These are phyloP conservation scores for Vespertilio murinus DNA, from an alignment of 2,797 vertebrate genomes.

Conservation along the genomic window DNA sequence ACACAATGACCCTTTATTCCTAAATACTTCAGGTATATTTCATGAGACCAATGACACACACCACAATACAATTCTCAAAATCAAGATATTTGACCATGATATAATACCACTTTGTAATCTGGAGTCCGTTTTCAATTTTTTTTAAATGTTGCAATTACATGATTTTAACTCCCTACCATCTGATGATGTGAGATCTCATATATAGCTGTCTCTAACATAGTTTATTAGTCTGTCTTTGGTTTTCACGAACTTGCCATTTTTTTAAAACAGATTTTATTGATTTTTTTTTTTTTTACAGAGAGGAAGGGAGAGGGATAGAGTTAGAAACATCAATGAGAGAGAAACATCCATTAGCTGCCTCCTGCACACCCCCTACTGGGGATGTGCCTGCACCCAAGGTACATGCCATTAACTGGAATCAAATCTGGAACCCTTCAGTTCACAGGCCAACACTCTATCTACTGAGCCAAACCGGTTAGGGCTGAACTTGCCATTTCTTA, in stretches of 20 bases:
- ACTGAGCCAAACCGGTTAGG: no score
- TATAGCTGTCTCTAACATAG: background rate
- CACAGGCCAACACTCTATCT: no score
- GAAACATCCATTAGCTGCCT: no score
- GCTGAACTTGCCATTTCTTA: slow-evolving; percentile 8
- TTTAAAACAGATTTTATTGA: no score
- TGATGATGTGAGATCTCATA: background rate
- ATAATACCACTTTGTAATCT: background rate
- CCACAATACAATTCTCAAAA: background rate
- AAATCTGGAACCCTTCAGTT: no score
- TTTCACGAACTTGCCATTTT: slow-evolving; percentile 1
- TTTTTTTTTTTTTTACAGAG: no score
- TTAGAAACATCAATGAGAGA: no score
- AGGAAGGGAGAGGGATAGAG: no score
- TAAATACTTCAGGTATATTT: background rate
- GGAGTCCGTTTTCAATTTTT: background rate
- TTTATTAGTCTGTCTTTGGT: slow-evolving; percentile 35
- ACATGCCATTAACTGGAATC: no score
- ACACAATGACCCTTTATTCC: background rate
- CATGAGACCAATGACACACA: background rate
- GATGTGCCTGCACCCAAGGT: no score
- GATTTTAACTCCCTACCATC: background rate
- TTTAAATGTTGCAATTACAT: background rate
- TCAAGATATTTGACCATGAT: background rate
- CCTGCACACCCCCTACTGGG: no score